A percentile compares a stretch with the other conserved stretches of the same genome.
Conservation (phyloP, 2,888 invertebrate genomes). For the Campaea margaritaria region DNA sequence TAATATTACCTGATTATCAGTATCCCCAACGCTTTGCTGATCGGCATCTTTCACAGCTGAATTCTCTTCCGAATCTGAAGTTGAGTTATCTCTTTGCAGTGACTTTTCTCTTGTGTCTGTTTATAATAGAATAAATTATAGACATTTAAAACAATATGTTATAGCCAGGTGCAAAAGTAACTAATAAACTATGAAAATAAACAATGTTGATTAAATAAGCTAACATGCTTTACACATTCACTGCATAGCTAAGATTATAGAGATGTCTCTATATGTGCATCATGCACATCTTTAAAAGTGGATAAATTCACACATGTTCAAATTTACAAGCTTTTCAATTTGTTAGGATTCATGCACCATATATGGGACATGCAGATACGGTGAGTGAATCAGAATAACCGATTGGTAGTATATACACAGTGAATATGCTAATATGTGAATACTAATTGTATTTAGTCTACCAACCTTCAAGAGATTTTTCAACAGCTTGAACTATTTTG, state of each 20-base stretch:
- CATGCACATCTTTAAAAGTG: too few relatives aligned
- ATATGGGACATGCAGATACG: too few relatives aligned
- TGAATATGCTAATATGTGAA: background rate
- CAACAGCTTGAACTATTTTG: constrained; percentile 91
- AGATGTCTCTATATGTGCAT: too few relatives aligned
- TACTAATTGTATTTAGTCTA: constrained; percentile 1
- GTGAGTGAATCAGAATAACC: too few relatives aligned
- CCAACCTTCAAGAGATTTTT: constrained; percentile 87
- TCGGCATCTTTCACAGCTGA: constrained; percentile 76
- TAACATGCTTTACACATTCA: too few relatives aligned
- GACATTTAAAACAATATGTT: background rate
- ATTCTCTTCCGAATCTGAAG: constrained; percentile 87
- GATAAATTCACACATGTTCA: too few relatives aligned
- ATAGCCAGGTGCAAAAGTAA: constrained; percentile 13
- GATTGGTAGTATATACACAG: too few relatives aligned
- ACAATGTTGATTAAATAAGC: background rate
- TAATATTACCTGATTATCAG: constrained; percentile 76
- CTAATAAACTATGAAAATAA: too few relatives aligned
- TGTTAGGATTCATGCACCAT: too few relatives aligned
- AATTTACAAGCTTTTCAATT: too few relatives aligned
- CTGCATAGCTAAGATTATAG: too few relatives aligned
- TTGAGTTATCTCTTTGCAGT: constrained; percentile 86
- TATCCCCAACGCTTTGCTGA: constrained; percentile 80
- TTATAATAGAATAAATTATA: constrained; percentile 11
- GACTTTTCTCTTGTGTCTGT: constrained; percentile 76